Percentiles rank a stretch among this genome's conserved stretches.
Conservation (phyloP, 2,797 vertebrate species). For the Dipus sagitta region DNA sequence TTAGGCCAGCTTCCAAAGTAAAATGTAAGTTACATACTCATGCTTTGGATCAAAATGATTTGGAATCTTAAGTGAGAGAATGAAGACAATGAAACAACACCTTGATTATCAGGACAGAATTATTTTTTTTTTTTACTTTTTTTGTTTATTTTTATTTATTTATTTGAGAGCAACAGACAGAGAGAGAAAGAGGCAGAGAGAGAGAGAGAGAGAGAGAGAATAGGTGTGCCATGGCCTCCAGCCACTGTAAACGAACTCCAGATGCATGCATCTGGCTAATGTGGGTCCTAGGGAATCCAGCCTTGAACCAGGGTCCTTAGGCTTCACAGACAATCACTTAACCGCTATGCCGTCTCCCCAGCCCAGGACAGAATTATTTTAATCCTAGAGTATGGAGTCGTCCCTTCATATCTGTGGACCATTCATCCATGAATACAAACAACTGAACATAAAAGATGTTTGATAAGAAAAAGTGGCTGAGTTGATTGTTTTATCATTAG, state of each 20-base stretch:
- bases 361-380: background rate
- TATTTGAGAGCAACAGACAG: too few relatives aligned
- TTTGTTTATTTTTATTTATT: too few relatives aligned
- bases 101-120: background rate
- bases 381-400: background rate
- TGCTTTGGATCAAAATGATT: background rate
- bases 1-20: background rate
- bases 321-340: too few relatives aligned
- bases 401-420: background rate
- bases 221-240: too few relatives aligned
- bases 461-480: background rate
- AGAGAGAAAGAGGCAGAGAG: too few relatives aligned
- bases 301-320: too few relatives aligned
- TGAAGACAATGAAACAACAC: background rate
- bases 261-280: too few relatives aligned
- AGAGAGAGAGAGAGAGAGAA: too few relatives aligned
- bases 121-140: too few relatives aligned
- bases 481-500: background rate
- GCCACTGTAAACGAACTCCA: too few relatives aligned
- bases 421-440: background rate
- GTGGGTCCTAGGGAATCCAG: too few relatives aligned
- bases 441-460: background rate
- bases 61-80: background rate
- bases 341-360: too few relatives aligned
- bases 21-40: background rate